Conservation (phyloP, 1,140 invertebrate genomes). For the Pectinophora gossypiella region DNA sequence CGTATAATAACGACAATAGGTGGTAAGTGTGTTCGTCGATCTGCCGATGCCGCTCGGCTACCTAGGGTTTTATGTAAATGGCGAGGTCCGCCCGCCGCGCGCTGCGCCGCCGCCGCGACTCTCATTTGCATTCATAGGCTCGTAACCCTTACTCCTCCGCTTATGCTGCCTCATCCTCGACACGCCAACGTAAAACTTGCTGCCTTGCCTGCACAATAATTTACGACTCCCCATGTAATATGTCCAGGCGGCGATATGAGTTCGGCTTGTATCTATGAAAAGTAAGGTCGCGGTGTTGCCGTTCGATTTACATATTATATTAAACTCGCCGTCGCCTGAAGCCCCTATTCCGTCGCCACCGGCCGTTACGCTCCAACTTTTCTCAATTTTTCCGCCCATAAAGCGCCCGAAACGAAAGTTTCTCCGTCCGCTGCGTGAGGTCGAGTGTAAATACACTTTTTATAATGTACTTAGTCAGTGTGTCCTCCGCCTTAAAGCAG, state of each 20-base stretch:
- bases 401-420: slow-evolving; percentile 68
- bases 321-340: slow-evolving; percentile 51
- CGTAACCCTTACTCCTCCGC: slow-evolving; percentile 64
- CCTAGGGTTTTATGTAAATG: slow-evolving; percentile 65
- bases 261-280: slow-evolving; percentile 40
- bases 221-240: slow-evolving; percentile 68
- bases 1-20: slow-evolving; percentile 30
- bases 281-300: slow-evolving; percentile 53
- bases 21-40: slow-evolving; percentile 40
- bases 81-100: slow-evolving; percentile 34
- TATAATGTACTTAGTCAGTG: slow-evolving; percentile 69
- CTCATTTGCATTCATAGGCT: slow-evolving; percentile 74
- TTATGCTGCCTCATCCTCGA: slow-evolving; percentile 41
- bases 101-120: slow-evolving; percentile 41
- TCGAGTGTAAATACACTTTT: slow-evolving; percentile 72
- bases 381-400: slow-evolving; percentile 72
- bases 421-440: slow-evolving; percentile 57
- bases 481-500: slow-evolving; percentile 44
- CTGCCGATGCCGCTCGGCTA: too few relatives aligned
- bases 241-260: slow-evolving; percentile 62
- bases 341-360: slow-evolving; percentile 50
- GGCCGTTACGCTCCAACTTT: slow-evolving; percentile 71
- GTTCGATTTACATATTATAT: slow-evolving; percentile 75
- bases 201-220: slow-evolving; percentile 61
- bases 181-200: slow-evolving; percentile 52